Evolutionary conservation across 2,888 invertebrate genomes (phyloP), one percentile per base, ranked within the genome.

Genomic region (Agrenia bidenticulata): DNA sequence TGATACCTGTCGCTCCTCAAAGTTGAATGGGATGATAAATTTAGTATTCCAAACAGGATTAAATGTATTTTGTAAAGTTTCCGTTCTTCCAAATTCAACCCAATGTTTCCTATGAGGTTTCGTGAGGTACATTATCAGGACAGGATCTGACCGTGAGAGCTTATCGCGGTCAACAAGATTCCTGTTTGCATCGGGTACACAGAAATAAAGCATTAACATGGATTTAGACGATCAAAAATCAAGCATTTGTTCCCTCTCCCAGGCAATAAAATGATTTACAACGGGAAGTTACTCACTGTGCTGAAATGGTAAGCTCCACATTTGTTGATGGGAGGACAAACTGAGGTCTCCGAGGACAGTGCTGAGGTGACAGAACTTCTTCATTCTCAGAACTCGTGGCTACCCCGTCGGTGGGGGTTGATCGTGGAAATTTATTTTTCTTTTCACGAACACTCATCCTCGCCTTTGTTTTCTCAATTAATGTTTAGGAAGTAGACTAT

Each of bases 111-210:
- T 67, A 5, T 76, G 70, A 45, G 72, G 66, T 55, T 77, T 77
- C 61, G 80, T 75, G 49, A 73, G 58, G 63, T 76, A 78, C n/a
- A 81, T 65, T 15, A 81, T 79, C 77, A 80, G 80, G 66, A 81
- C 77, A 1, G 82, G 82, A 73, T 82, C 82, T 7, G 81, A 81
- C 73, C 82, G 81, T 2, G 81, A 81, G 59, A 81, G 77, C 2
- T 79, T 75, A 73, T 82, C 82, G 54, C 77, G 77, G 67, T 81
- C 80, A 60, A 76, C 64, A n/a, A 81, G 72, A 64, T 79, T 80
- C 61, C 81, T 81, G 76, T 53, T 11, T 17, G 7, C 5, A 9
- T 9, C 49, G n/a, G n/a, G n/a, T n/a, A n/a, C n/a, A n/a, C n/a
- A n/a, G n/a, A 49, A 49, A 7, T 9, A 19, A 49, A 13, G 11